Conservation (phyloP, 2,113 vertebrate species). For the Heterochromis multidens region DNA sequence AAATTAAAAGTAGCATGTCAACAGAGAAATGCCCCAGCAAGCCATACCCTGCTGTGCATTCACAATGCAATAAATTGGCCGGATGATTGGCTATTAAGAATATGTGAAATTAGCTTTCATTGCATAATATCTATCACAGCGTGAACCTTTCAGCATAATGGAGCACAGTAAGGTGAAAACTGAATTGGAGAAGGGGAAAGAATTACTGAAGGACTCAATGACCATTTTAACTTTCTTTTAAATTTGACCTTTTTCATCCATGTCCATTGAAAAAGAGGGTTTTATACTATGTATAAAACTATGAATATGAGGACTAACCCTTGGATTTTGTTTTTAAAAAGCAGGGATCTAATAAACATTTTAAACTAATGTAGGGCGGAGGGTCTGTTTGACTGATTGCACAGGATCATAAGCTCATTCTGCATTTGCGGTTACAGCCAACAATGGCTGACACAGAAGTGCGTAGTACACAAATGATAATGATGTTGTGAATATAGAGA, state of each 20-base stretch:
- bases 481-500: conserved; percentile 69
- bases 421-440: conserved; percentile 9
- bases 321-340: neutral
- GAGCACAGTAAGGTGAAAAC: conserved; percentile 20
- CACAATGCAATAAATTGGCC: conserved; percentile 49
- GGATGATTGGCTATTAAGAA: conserved; percentile 53
- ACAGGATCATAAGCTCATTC: conserved; percentile 33
- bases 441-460: conserved; percentile 40
- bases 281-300: neutral
- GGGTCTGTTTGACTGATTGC: conserved; percentile 40
- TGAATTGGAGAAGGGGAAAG: neutral
- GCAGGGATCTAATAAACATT: conserved; percentile 10
- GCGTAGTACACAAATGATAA: conserved; percentile 58
- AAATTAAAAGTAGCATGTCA: conserved; percentile 49
- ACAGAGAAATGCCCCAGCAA: conserved; percentile 28
- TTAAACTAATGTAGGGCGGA: neutral
- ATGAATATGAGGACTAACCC: neutral
- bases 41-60: conserved; percentile 34
- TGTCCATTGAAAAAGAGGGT: neutral
- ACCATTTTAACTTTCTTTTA: neutral
- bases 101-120: conserved; percentile 48
- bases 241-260: neutral
- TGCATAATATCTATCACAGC: conserved; percentile 35
- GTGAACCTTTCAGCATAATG: conserved; percentile 38
- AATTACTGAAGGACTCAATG: neutral